phyloP scores from a whole-genome alignment of 2,797 vertebrate genomes.

The Sebastes iracundus region DNA sequence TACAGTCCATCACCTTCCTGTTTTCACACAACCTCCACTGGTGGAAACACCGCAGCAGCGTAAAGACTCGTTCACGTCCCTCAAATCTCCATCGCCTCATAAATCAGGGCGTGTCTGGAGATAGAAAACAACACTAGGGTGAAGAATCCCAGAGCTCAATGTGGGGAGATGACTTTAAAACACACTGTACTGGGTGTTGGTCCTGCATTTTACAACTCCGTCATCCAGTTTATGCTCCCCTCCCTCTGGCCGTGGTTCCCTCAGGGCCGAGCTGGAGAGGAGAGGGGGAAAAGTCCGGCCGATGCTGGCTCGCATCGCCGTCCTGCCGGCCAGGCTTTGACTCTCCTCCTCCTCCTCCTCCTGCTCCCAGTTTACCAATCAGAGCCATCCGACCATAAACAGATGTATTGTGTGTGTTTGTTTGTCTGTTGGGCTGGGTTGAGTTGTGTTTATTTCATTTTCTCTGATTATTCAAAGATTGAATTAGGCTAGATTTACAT shows the following conservation, averaged over 20 bases:
- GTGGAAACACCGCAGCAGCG: constrained; percentile 47
- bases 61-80: constrained; percentile 37
- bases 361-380: constrained; percentile 51
- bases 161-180: constrained; percentile 60
- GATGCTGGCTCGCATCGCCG: constrained; percentile 49
- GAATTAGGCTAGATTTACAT: constrained; percentile 15
- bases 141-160: constrained; percentile 67
- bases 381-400: constrained; percentile 41
- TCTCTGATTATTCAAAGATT: constrained; percentile 14
- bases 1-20: constrained; percentile 67
- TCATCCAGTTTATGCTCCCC: constrained; percentile 65
- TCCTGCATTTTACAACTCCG: constrained; percentile 63
- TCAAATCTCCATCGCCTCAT: constrained; percentile 61
- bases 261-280: constrained; percentile 68
- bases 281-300: constrained; percentile 69
- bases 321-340: constrained; percentile 41
- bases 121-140: constrained; percentile 64
- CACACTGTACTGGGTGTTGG: constrained; percentile 75
- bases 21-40: constrained; percentile 53
- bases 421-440: constrained; percentile 13
- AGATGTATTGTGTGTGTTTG: constrained; percentile 46
- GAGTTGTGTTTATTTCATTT: constrained; percentile 47
- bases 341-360: constrained; percentile 40
- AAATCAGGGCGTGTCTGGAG: constrained; percentile 69
- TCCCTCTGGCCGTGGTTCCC: constrained; percentile 71